A percentile compares a stretch with the other conserved stretches of the same genome.
phyloP scores from a whole-genome alignment of 1,140 invertebrate species.

The Diabrotica undecimpunctata region DNA sequence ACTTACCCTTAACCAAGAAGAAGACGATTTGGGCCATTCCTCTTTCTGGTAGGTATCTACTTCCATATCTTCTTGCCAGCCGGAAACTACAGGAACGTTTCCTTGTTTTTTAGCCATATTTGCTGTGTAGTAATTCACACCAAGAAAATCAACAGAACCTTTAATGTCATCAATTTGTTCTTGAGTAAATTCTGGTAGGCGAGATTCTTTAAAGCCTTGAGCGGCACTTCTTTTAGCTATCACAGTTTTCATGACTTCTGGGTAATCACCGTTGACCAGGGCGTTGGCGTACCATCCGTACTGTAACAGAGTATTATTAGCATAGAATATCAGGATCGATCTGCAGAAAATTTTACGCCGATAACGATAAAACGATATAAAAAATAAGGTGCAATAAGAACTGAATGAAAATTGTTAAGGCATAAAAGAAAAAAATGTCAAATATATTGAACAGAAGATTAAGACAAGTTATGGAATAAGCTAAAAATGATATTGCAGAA shows the following conservation, averaged over 20 bases:
- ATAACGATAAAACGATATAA: too few relatives aligned
- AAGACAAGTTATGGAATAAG: too few relatives aligned
- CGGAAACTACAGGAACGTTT: slow-evolving; percentile 42
- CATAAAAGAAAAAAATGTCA: too few relatives aligned
- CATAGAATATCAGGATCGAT: too few relatives aligned
- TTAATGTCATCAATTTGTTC: slow-evolving; percentile 56
- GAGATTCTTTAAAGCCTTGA: slow-evolving; percentile 55
- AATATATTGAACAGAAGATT: too few relatives aligned
- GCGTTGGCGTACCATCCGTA: slow-evolving; percentile 60
- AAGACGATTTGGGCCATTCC: slow-evolving; percentile 16
- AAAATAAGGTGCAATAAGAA: too few relatives aligned
- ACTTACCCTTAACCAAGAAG: slow-evolving; percentile 44
- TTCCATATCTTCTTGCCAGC: slow-evolving; percentile 8
- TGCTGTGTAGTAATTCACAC: slow-evolving; percentile 58
- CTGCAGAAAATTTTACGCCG: too few relatives aligned
- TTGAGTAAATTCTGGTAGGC: slow-evolving; percentile 57
- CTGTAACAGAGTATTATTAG: slow-evolving; percentile 35
- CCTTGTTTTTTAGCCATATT: slow-evolving; percentile 47
- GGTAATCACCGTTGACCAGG: slow-evolving; percentile 62
- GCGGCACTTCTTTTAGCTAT: slow-evolving; percentile 53
- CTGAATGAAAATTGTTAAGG: too few relatives aligned
- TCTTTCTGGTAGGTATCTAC: background rate
- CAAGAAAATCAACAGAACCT: slow-evolving; percentile 60
- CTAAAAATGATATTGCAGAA: too few relatives aligned
- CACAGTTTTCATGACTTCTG: slow-evolving; percentile 55